These are phyloP conservation scores for Lepeophtheirus nordmannii DNA, from an alignment of 2,888 invertebrate species.

Conservation along the genomic window DNA sequence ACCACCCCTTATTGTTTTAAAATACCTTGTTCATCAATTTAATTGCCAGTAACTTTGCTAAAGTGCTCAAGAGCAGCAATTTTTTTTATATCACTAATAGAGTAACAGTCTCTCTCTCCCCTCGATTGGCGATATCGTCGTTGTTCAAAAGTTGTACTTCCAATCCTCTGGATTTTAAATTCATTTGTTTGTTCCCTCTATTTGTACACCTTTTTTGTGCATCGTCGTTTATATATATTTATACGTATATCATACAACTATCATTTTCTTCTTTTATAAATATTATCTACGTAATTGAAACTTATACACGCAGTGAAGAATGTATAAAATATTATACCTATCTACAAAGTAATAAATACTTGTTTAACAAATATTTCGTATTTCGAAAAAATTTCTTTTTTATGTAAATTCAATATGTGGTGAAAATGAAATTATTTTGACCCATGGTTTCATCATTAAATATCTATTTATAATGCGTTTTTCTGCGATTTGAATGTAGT, in stretches of 20 bases:
- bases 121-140: too few relatives aligned
- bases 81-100: neutral
- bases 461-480: too few relatives aligned
- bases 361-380: too few relatives aligned
- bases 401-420: too few relatives aligned
- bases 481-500: too few relatives aligned
- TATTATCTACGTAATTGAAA: neutral
- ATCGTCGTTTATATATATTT: slow-evolving; percentile 1
- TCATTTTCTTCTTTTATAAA: neutral
- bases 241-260: neutral
- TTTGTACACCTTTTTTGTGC: neutral
- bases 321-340: neutral
- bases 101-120: neutral
- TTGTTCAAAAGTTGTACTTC: neutral
- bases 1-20: neutral
- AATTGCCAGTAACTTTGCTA: too few relatives aligned
- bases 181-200: neutral
- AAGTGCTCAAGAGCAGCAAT: neutral
- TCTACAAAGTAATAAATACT: slow-evolving; percentile 26
- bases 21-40: too few relatives aligned
- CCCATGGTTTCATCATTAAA: too few relatives aligned
- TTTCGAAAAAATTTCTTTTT: too few relatives aligned
- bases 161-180: neutral
- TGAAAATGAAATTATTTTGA: too few relatives aligned
- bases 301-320: slow-evolving; percentile 2